These are phyloP conservation scores for Cyclopterus lumpus DNA, from an alignment of 2,797 vertebrate species.

Conservation along the genomic window DNA sequence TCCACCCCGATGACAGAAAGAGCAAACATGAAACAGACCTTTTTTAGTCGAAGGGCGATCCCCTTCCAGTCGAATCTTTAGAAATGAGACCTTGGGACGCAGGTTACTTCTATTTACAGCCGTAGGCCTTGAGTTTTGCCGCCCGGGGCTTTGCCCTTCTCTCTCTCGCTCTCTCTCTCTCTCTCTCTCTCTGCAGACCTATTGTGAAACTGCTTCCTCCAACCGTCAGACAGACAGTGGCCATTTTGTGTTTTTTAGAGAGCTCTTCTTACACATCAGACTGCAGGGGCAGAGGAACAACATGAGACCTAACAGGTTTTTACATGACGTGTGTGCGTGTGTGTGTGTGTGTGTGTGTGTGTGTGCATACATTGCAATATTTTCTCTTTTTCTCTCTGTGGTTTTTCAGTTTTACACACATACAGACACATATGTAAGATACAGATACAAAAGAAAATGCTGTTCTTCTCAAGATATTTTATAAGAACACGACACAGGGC, in stretches of 20 bases:
- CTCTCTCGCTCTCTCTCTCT: too few species aligned
- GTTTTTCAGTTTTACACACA: slow-evolving; percentile 16
- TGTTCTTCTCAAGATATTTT: not conserved
- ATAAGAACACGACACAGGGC: not conserved
- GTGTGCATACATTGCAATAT: not conserved
- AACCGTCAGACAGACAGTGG: slow-evolving; percentile 66
- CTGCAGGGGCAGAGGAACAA: slow-evolving; percentile 20
- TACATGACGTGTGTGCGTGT: not conserved
- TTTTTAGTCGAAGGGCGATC: not conserved
- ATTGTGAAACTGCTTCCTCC: slow-evolving; percentile 73
- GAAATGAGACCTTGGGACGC: slow-evolving; percentile 10
- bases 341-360: not conserved
- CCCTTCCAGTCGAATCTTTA: slow-evolving; percentile 5
- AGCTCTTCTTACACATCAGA: slow-evolving; percentile 38
- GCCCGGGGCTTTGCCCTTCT: slow-evolving; percentile 30
- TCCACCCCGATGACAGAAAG: slow-evolving; percentile 7
- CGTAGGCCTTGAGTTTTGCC: slow-evolving; percentile 46
- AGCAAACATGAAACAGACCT: slow-evolving; percentile 10
- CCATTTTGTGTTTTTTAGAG: slow-evolving; percentile 73
- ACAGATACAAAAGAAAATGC: not conserved
- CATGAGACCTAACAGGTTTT: slow-evolving; percentile 9
- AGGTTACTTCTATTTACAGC: slow-evolving; percentile 30
- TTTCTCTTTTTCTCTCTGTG: slow-evolving; percentile 1
- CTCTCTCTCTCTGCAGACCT: slow-evolving; percentile 23
- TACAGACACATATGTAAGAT: not conserved